Conservation (phyloP, 2,888 invertebrate species). For the Brassicogethes aeneus region DNA sequence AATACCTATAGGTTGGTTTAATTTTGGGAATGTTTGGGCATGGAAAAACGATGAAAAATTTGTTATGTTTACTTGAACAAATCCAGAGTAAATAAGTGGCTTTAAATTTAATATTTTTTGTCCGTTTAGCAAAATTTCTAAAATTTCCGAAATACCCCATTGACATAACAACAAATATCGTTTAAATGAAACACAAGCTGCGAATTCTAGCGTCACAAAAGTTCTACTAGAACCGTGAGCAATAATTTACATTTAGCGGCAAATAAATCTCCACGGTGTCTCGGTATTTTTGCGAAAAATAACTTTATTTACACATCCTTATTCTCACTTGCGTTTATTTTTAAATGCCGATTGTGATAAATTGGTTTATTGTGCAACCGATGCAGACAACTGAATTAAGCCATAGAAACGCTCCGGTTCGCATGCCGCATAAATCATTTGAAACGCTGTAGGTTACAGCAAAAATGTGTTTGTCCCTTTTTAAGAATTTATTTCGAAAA, state of each 20-base stretch:
- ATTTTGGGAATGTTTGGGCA: neutral
- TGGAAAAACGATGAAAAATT: neutral
- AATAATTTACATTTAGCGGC: neutral
- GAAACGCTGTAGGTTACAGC: too few species aligned
- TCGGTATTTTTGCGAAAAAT: neutral
- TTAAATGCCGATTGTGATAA: neutral
- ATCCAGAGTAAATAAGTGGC: too few species aligned
- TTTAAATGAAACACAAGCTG: neutral
- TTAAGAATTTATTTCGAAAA: too few species aligned
- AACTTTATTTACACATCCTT: neutral
- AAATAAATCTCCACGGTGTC: neutral
- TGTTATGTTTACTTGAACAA: too few species aligned
- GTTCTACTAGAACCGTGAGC: neutral
- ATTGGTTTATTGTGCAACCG: neutral
- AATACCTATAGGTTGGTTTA: neutral
- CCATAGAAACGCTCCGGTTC: neutral
- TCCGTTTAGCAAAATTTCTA: neutral
- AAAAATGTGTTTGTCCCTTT: too few species aligned
- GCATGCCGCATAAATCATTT: neutral
- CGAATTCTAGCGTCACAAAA: neutral
- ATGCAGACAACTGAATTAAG: neutral
- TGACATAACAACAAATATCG: neutral
- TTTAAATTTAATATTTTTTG: too few species aligned
- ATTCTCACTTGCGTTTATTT: neutral
- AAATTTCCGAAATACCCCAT: neutral